phyloP scores from a whole-genome alignment of 2,113 vertebrate genomes.

The Ornithorhynchus anatinus region DNA sequence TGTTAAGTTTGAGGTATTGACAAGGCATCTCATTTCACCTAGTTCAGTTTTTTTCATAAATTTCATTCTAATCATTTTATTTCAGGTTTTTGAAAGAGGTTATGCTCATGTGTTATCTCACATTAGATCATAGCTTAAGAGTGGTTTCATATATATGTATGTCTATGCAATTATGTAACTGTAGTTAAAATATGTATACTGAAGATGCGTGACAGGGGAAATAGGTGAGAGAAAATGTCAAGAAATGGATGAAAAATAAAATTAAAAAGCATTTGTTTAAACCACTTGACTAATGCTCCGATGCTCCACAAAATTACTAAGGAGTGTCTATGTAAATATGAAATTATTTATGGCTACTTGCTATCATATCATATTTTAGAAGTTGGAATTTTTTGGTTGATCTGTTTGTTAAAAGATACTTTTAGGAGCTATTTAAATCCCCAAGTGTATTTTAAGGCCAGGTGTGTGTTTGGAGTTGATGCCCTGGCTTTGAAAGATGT shows the following conservation, averaged over 20 bases:
- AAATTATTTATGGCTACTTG: conserved; percentile 1
- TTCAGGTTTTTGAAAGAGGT: too few relatives aligned
- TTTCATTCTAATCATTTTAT: too few relatives aligned
- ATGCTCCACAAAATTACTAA: conserved; percentile 20
- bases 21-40: too few relatives aligned
- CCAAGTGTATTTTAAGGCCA: too few relatives aligned
- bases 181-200: conserved; percentile 5
- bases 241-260: background rate
- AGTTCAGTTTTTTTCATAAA: too few relatives aligned
- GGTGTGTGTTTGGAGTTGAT: too few relatives aligned
- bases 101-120: background rate
- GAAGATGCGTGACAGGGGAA: conserved; percentile 15
- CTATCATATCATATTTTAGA: background rate
- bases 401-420: background rate
- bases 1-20: too few relatives aligned
- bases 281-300: background rate
- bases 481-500: too few relatives aligned
- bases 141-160: background rate
- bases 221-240: conserved; percentile 14
- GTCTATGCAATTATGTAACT: background rate
- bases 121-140: background rate
- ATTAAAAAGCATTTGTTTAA: background rate
- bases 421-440: too few relatives aligned
- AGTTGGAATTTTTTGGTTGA: conserved; percentile 25
- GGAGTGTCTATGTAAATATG: background rate